Conservation (phyloP, 1,140 invertebrate species). For the Marisa cornuarietis region DNA sequence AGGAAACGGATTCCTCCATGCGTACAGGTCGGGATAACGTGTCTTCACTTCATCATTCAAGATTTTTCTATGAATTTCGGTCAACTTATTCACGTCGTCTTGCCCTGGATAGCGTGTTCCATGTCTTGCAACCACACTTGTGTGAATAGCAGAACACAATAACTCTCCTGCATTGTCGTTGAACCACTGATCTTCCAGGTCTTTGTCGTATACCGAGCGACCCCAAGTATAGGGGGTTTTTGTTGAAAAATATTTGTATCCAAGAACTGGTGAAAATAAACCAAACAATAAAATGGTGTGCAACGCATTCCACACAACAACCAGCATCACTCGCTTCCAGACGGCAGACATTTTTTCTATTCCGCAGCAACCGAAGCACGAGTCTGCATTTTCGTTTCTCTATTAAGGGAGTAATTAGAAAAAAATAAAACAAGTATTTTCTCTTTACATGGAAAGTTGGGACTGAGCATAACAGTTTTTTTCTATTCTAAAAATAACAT, state of each 20-base stretch:
- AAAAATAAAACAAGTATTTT: too few relatives aligned
- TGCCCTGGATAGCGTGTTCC: constrained; percentile 50
- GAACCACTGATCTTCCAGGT: constrained; percentile 36
- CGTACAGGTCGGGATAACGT: constrained; percentile 32
- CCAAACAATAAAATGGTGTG: constrained; percentile 9
- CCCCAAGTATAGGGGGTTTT: constrained; percentile 50
- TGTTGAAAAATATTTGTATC: constrained; percentile 37
- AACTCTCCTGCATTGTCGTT: constrained; percentile 31
- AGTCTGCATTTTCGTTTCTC: too few relatives aligned
- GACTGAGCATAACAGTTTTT: too few relatives aligned
- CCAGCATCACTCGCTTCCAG: too few relatives aligned
- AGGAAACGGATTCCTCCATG: constrained; percentile 47
- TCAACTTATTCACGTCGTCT: constrained; percentile 43
- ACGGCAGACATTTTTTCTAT: too few relatives aligned
- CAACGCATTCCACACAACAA: too few relatives aligned
- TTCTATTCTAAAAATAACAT: too few relatives aligned
- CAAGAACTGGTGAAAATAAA: background rate
- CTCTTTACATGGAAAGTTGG: too few relatives aligned
- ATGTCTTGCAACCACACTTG: constrained; percentile 50
- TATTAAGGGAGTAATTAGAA: too few relatives aligned
- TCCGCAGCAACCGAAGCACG: too few relatives aligned
- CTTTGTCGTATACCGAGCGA: constrained; percentile 24
- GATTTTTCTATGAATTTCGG: constrained; percentile 32
- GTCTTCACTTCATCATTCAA: constrained; percentile 15
- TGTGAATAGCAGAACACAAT: constrained; percentile 47